These are phyloP conservation scores for Syndactyla subalaris DNA, from an alignment of 2,797 vertebrate genomes.

Conservation along the genomic window DNA sequence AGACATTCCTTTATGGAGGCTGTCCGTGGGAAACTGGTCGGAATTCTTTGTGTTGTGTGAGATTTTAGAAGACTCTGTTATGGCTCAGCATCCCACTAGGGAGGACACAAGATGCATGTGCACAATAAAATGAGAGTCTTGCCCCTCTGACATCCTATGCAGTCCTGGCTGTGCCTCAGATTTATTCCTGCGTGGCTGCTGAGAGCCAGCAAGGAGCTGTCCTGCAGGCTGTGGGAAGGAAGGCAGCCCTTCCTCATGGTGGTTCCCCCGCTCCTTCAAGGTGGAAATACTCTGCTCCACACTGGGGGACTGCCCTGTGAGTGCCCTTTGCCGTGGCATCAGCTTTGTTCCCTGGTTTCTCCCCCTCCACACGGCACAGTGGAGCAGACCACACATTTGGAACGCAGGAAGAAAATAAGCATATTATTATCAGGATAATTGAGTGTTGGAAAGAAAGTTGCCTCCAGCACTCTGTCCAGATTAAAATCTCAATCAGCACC, in stretches of 20 bases:
- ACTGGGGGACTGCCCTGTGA: not conserved
- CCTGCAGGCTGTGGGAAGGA: conserved; percentile 26
- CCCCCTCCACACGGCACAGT: not conserved
- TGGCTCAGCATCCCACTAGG: conserved; percentile 30
- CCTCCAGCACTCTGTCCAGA: conserved; percentile 29
- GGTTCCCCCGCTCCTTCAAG: not conserved
- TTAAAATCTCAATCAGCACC: conserved; percentile 64
- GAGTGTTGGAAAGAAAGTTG: conserved; percentile 42
- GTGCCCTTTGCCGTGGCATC: not conserved
- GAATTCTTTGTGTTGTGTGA: conserved; percentile 49
- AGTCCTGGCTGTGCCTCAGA: conserved; percentile 18
- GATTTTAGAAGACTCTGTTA: conserved; percentile 21
- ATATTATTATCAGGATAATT: conserved; percentile 56
- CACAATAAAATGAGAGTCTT: not conserved
- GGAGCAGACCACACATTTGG: conserved; percentile 50
- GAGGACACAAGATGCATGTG: not conserved
- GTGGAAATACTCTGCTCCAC: not conserved
- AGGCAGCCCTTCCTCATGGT: not conserved
- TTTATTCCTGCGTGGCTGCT: not conserved
- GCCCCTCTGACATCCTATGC: not conserved
- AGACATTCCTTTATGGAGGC: conserved; percentile 37
- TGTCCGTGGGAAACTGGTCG: conserved; percentile 45
- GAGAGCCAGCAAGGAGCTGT: not conserved
- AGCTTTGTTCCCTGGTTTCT: not conserved
- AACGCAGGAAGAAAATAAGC: not conserved